Evolutionary conservation across 2,797 vertebrate species (phyloP).

Genomic region (Carduelis carduelis): DNA sequence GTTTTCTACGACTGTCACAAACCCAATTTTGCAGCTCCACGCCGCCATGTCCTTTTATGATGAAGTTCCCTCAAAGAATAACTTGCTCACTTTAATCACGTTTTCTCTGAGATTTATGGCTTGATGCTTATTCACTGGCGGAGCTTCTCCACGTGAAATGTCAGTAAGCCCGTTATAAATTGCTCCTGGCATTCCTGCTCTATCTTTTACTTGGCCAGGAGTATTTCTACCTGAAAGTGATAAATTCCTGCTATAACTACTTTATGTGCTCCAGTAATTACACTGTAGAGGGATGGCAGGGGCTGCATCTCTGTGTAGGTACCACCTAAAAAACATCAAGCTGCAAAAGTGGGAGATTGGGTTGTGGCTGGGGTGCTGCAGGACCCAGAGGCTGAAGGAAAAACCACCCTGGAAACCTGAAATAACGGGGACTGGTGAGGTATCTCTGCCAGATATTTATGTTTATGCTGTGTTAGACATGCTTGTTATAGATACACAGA

Average conservation of each 20-base stretch:
- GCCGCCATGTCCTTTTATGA: conserved; percentile 53
- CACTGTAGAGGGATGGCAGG: conserved; percentile 38
- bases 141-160: conserved; percentile 74
- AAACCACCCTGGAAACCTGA: accelerated
- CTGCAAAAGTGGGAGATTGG: conserved; percentile 21
- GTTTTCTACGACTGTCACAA: conserved; percentile 57
- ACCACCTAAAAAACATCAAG: conserved; percentile 50
- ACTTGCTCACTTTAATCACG: conserved; percentile 72
- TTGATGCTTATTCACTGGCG: conserved; percentile 71
- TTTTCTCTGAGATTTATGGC: conserved; percentile 77
- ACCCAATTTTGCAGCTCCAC: conserved; percentile 56
- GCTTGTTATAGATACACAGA: not conserved
- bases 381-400: not conserved
- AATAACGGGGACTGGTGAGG: conserved; percentile 38
- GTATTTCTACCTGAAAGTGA: conserved; percentile 80
- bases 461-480: not conserved
- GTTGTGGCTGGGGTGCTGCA: conserved; percentile 21
- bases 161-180: conserved; percentile 80
- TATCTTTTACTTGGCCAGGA: conserved; percentile 77
- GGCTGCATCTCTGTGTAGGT: conserved; percentile 38
- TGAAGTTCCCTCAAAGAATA: conserved; percentile 70
- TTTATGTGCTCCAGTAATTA: conserved; percentile 81
- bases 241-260: conserved; percentile 77
- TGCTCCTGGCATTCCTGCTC: conserved; percentile 72
- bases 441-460: not conserved